Base-by-base conservation (phyloP, 1,140 invertebrate genomes). In the Drosophila sturtevanti region DNA sequence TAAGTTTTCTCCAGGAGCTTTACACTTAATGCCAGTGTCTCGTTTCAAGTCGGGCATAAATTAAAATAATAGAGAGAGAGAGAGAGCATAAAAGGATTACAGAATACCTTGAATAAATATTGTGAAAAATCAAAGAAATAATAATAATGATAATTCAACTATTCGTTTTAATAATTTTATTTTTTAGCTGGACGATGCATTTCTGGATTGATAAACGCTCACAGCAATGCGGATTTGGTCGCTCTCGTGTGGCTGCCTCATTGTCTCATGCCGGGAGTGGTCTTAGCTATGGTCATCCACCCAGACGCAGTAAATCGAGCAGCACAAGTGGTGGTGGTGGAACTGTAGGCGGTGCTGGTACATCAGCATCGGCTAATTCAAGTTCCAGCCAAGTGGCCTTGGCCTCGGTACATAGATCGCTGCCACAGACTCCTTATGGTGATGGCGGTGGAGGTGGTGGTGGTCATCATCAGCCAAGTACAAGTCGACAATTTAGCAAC, bases 191-290 rank as follows among this genome's bases (percentile, higher is more conserved):
- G 9, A 21, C 31, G 7, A 95, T 95, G 94, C 94, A 95, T 94
- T 95, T 95, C 92, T 95, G 94, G 94, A 95, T 95, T 90, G 94
- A 95, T 89, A 95, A 95, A 92, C 94, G 94, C 59, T 95, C 94
- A 87, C 94, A 95, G 92, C 90, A 92, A 77, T 95, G 94, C 90
- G 93, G 94, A 35, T 95, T 95, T 87, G 94, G 93, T 71, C 93
- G 94, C 72, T 90, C 91, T 9, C 89, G 91, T 14, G 91, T 92
- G 31, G 91, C 91, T 16, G 91, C 91, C 48, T 92, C 91, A 4
- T 54, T 92, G 31, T 91, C 90, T 9, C 89, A 89, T 56, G 89
- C 85, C 24, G 92, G 82, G 38, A 90, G 71, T 16, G 91, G 91
- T 0, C 76, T 92, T 21, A 90, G 89, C 75, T 92, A 91, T 59